Evolutionary conservation across 1,140 invertebrate species (phyloP), one percentile per base, ranked within the genome.

Genomic region (Drosophila nasuta): DNA sequence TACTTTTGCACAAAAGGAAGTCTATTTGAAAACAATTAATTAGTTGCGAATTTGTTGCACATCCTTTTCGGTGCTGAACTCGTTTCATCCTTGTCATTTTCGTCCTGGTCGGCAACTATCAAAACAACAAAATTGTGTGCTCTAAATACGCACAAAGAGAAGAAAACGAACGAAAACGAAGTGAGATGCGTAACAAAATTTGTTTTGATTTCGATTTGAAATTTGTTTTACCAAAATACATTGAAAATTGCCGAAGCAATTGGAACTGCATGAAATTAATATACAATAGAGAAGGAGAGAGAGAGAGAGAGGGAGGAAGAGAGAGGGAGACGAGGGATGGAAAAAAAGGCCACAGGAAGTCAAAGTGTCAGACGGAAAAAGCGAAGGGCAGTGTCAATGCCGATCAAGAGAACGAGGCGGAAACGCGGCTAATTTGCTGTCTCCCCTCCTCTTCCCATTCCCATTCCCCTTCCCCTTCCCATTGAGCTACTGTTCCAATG

Each of bases 301-400:
- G 17, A 20, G 35, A 17, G 58, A 67, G 20, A 15, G 41, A 28
- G 15, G 56, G 41, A 30, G 5, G 38, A 17, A 43, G 28, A 28
- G 7, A 38, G 30, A 56, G 46, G 15, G 28, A 15, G 45, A 59
- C 41, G 48, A 51, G 57, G 69, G 49, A 45, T 69, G 68, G 65
- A 54, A 88, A 83, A 54, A 88, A 88, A 85, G 80, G 85, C 81
- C 85, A 89, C 85, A 89, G 85, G 85, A 89, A 89, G 85, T 89
- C 85, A 85, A 89, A 89, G 85, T 89, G 81, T 85, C 85, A 85
- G 69, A 6, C 63, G 45, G 62, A 15, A 63, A 33, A 5, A 35
- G 7, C 54, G 38, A 57, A 65, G 77, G 57, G 49, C 57, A 68
- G 43, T 62, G 71, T 75, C 58, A 67, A 67, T 81, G 69, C 46